phyloP scores from a whole-genome alignment of 2,113 vertebrate species.

The Scartelaos histophorus region DNA sequence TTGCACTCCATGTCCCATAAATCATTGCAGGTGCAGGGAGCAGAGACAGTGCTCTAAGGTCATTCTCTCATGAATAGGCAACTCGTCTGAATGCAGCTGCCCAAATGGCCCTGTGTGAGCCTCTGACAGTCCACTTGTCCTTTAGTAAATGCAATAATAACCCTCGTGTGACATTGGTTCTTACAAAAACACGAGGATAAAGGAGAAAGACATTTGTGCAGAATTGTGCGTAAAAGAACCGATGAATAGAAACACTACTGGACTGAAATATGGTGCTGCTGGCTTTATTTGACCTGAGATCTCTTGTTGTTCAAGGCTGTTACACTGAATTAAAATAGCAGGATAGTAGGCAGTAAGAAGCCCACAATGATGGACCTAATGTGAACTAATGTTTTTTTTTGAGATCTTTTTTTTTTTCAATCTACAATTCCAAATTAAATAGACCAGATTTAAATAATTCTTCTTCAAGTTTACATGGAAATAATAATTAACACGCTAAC shows the following conservation, averaged over 20 bases:
- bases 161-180: background rate
- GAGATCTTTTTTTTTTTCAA: too few species aligned
- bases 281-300: background rate
- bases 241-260: background rate
- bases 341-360: background rate
- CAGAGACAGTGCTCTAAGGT: conserved; percentile 61
- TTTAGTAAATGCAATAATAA: conserved; percentile 23
- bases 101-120: conserved; percentile 44
- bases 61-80: conserved; percentile 64
- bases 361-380: background rate
- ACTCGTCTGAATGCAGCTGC: conserved; percentile 44
- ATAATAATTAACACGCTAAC: too few species aligned
- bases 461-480: too few species aligned
- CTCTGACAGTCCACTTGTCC: conserved; percentile 13
- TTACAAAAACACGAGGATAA: background rate
- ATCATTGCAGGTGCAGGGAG: conserved; percentile 61
- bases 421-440: too few species aligned
- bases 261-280: background rate
- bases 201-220: background rate
- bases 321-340: background rate
- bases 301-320: background rate
- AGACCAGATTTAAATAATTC: too few species aligned
- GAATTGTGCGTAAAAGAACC: background rate
- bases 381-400: background rate
- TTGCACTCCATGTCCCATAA: conserved; percentile 55